phyloP scores from a whole-genome alignment of 2,797 vertebrate species.

The Taeniopygia guttata region DNA sequence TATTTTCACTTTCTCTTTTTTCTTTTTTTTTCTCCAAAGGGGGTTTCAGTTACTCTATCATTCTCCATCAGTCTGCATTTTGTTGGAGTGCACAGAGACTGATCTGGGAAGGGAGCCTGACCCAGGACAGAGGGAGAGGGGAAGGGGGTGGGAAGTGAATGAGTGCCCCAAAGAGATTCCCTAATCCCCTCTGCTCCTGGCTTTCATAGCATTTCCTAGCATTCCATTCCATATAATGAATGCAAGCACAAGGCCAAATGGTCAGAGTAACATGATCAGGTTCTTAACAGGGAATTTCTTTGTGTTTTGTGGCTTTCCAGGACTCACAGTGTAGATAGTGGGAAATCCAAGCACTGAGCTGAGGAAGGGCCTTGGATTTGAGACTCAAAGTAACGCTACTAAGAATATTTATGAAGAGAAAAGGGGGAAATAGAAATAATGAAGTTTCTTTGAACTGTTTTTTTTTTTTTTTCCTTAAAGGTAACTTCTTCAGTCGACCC shows the following conservation, averaged over 20 bases:
- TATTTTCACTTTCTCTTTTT: neutral
- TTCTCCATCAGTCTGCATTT: neutral
- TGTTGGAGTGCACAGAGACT: neutral
- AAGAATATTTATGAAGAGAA: conserved; percentile 54
- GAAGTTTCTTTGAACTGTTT: conserved; percentile 36
- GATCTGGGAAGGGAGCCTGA: neutral
- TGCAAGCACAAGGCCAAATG: conserved; percentile 9
- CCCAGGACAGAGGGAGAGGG: neutral
- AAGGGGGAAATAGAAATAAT: conserved; percentile 59
- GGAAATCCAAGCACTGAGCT: conserved; percentile 34
- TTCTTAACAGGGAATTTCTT: conserved; percentile 11
- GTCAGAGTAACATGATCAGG: neutral
- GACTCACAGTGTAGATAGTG: conserved; percentile 28
- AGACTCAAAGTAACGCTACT: conserved; percentile 41
- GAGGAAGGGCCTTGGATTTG: neutral
- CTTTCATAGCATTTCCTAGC: neutral
- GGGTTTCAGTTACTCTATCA: neutral
- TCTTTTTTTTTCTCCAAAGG: accelerated
- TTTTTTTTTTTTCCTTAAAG: conserved; percentile 46
- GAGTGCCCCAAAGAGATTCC: neutral
- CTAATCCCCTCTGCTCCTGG: neutral
- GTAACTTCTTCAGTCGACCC: conserved; percentile 35
- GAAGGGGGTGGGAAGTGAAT: neutral
- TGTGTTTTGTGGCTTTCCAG: conserved; percentile 50
- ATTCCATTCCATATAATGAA: conserved; percentile 35